A percentile compares a stretch with the other conserved stretches of the same genome.
These are phyloP conservation scores for Drosophila suzukii DNA, from an alignment of 1,140 invertebrate genomes.

Conservation along the genomic window DNA sequence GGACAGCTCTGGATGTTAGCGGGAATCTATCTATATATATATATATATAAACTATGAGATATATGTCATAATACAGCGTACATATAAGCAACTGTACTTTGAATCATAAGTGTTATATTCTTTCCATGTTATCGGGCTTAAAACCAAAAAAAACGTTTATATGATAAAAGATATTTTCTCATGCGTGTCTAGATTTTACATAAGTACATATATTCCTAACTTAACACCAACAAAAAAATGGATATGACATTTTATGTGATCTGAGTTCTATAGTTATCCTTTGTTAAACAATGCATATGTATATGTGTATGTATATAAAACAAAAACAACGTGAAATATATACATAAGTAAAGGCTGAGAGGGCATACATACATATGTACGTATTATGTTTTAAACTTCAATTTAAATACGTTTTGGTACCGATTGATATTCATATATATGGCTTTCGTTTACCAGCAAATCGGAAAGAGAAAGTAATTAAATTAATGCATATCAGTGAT, in stretches of 20 bases:
- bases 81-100: constrained; percentile 10
- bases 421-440: constrained; percentile 20
- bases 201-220: constrained; percentile 11
- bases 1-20: constrained; percentile 10
- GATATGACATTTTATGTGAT: constrained; percentile 33
- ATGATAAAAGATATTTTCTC: constrained; percentile 22
- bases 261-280: constrained; percentile 28
- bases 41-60: constrained; percentile 8
- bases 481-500: constrained; percentile 78
- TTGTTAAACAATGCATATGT: constrained; percentile 1
- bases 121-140: constrained; percentile 7
- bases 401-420: constrained; percentile 27
- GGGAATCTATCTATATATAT: constrained; percentile 5
- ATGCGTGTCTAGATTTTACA: constrained; percentile 25
- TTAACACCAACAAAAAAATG: constrained; percentile 21
- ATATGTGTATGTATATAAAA: constrained; percentile 1
- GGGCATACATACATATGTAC: neutral
- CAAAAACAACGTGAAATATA: constrained; percentile 8
- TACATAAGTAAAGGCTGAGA: neutral
- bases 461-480: constrained; percentile 50
- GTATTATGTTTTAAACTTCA: constrained; percentile 23
- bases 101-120: constrained; percentile 4
- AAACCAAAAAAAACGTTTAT: neutral
- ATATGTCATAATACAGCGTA: constrained; percentile 11
- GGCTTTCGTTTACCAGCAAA: constrained; percentile 22